Evolutionary conservation across 1,140 invertebrate genomes (phyloP).

Genomic region (Acyrthosiphon pisum): DNA sequence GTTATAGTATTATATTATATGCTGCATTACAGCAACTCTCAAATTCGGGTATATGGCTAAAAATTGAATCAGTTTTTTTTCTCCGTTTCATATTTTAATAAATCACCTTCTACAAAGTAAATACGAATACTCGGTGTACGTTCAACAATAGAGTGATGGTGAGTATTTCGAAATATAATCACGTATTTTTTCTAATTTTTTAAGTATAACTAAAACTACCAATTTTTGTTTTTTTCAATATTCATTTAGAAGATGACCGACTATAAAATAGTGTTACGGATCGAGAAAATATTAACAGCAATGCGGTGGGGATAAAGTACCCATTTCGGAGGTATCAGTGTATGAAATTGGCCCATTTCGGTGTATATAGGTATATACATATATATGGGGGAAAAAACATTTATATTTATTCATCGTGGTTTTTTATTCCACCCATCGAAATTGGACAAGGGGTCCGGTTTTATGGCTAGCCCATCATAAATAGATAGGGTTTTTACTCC

Average conservation of each 20-base stretch:
- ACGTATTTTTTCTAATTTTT: not conserved
- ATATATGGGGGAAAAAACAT: not conserved
- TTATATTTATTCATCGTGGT: slow-evolving; percentile 37
- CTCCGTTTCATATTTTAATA: not conserved
- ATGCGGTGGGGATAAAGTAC: not conserved
- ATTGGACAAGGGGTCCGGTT: not conserved
- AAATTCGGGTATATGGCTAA: not conserved
- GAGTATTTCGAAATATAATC: not conserved
- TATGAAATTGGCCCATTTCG: not conserved
- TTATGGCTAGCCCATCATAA: slow-evolving; percentile 18
- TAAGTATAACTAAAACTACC: not conserved
- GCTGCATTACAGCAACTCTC: not conserved
- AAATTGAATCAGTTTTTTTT: not conserved
- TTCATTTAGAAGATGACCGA: not conserved
- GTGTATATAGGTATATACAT: not conserved
- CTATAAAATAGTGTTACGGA: slow-evolving; percentile 12
- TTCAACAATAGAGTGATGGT: not conserved
- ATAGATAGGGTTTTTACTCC: not conserved
- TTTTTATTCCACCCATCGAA: not conserved
- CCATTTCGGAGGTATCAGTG: slow-evolving; percentile 1
- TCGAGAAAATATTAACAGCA: not conserved
- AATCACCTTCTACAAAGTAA: not conserved
- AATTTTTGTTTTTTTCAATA: not conserved
- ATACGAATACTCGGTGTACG: not conserved
- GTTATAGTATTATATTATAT: not conserved